Base-by-base conservation (phyloP, 2,888 invertebrate species). In the Sinelater perroti region DNA sequence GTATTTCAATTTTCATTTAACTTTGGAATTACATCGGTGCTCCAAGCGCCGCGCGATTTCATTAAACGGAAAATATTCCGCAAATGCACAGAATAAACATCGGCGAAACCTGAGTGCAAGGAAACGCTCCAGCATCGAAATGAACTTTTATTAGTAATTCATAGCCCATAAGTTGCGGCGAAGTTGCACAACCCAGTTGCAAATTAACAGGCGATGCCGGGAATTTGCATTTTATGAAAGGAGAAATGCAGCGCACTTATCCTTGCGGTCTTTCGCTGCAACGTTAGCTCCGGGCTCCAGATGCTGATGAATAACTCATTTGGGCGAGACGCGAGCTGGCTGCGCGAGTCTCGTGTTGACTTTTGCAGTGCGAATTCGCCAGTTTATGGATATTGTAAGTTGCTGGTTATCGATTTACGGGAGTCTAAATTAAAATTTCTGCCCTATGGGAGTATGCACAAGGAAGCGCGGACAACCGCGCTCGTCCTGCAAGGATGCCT, bases 291-390 rank as follows among this genome's bases (percentile, higher is more conserved):
- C 20, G 33, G 33, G 33, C 46, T 46, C 33, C 33, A 46, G 46
- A 17, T 20, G 46, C 46, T 46, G 46, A 46, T 44, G 44, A 44
- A 44, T 44, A 44, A 44, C 28, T 44, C 30, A 44, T 46, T 46
- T 18, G 18, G 10, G n/a, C 6, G 31, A 31, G 16, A 33, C 33
- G 30, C n/a, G 44, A 17, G 28, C 30, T 44, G 28, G 44, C 30
- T 44, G 26, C 28, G 13, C 13, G 11, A 42, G n/a, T 28, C 18
- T 44, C 17, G 6, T 17, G 44, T 44, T 44, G 21, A 28, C 44
- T 44, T 44, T 44, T 16, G 7, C 4, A 20, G 36, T 50, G n/a
- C n/a, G n/a, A 38, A 11, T 1, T 21, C 7, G 20, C 13, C 10
- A 10, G 30, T 30, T 30, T 30, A 35, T 13, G 10, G 33, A 20